phyloP scores from a whole-genome alignment of 2,888 invertebrate genomes.

The Rhagium mordax region DNA sequence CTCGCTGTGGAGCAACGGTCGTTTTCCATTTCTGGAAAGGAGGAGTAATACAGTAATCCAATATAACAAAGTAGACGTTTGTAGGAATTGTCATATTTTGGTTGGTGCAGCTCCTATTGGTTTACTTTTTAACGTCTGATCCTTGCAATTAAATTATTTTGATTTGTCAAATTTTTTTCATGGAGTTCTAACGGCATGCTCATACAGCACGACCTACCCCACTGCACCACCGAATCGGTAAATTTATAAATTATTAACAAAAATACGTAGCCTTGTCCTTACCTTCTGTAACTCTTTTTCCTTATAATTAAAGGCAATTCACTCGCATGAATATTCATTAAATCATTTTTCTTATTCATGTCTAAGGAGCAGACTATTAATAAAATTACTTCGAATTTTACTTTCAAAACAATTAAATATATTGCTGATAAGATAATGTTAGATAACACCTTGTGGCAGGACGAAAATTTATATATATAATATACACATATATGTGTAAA shows the following conservation, averaged over 20 bases:
- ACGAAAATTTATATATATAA: conserved; percentile 10
- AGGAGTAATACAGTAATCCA: too few species aligned
- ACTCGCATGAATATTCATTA: background rate
- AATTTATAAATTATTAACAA: background rate
- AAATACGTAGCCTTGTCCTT: background rate
- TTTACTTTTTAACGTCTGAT: too few species aligned
- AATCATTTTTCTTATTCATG: background rate
- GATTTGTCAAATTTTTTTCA: too few species aligned
- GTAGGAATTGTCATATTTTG: too few species aligned
- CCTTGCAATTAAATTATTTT: too few species aligned
- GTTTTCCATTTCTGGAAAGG: background rate
- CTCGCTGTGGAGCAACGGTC: conserved; percentile 8
- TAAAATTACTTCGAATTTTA: background rate
- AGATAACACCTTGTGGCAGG: background rate
- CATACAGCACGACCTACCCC: too few species aligned
- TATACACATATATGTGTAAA: background rate
- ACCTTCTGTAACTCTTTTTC: conserved; percentile 4
- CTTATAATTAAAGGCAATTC: conserved; percentile 22
- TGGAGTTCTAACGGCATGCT: too few species aligned
- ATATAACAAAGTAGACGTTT: too few species aligned
- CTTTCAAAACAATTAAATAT: background rate
- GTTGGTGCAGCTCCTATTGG: too few species aligned
- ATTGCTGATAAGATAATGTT: conserved; percentile 18
- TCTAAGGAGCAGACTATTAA: background rate
- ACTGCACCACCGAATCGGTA: too few species aligned